These are phyloP conservation scores for Diarsia mendica DNA, from an alignment of 2,888 invertebrate genomes.

Conservation along the genomic window DNA sequence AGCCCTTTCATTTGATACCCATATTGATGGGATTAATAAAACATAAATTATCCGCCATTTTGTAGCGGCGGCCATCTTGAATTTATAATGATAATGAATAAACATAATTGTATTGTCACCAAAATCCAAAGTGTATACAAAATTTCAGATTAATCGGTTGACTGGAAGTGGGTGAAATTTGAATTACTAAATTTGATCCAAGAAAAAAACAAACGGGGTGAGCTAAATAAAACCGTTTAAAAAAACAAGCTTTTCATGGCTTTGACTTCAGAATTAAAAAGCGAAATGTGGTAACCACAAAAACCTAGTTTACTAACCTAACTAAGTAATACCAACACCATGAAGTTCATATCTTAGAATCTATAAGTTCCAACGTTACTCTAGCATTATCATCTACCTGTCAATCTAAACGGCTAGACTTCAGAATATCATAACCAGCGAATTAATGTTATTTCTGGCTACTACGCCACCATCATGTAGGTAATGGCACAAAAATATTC, in stretches of 20 bases:
- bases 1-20: too few species aligned
- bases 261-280: neutral
- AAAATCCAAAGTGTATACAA: too few species aligned
- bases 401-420: conserved; percentile 21
- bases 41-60: too few species aligned
- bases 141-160: too few species aligned
- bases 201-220: too few species aligned
- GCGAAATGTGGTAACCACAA: neutral
- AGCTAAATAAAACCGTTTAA: too few species aligned
- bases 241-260: neutral
- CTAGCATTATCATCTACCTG: conserved; percentile 27
- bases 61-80: too few species aligned
- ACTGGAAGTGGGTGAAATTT: too few species aligned
- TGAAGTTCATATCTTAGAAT: conserved; percentile 7
- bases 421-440: conserved; percentile 50
- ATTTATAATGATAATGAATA: too few species aligned
- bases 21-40: too few species aligned
- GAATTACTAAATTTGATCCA: too few species aligned
- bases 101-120: too few species aligned
- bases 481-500: conserved; percentile 57
- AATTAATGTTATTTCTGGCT: conserved; percentile 52
- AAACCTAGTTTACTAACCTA: neutral
- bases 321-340: neutral
- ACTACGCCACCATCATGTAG: conserved; percentile 23
- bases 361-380: neutral